Evolutionary conservation across 2,797 vertebrate species (phyloP), one percentile per base, ranked within the genome.

Genomic region (Danio jaintianensis): DNA sequence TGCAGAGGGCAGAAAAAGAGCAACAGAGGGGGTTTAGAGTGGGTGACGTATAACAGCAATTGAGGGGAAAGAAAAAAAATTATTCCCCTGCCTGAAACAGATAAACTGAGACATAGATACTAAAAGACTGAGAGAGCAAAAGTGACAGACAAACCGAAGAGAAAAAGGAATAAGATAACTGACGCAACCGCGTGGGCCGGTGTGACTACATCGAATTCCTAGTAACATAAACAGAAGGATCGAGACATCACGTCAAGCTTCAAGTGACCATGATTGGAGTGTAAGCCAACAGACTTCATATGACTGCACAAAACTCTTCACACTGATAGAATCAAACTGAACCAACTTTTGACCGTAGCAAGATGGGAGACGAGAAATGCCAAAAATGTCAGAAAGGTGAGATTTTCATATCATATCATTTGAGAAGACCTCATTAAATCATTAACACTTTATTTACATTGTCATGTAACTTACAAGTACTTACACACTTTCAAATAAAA

Each of bases 11-110:
- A 62, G 56, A 70, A 40, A 40, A 52, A 79, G 18, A 52, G 36
- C 42, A 53, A 68, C n/a, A 62, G 76, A 62, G 67, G 67, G 76
- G 77, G 20, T 72, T 71, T 52, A 29, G 4, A 29, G 56, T 62
- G 18, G 15, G 69, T 79, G 68, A 72, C 48, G 15, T n/a, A 15
- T 43, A 67, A 67, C 29, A 78, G 18, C 5, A 7, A 69, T 4
- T 4, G 22, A 75, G 50, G 63, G 73, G 58, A 64, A 75, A 64
- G 13, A 56, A 36, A 55, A 61, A 52, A 72, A 56, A 18, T 15
- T 0, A 48, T 61, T 79, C 53, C 75, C 13, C 16, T 77, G 11
- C 22, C 29, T 43, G 66, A 18, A 20, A 56, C 18, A 6, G 36
- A 22, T 52, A 8, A 70, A 78, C 13, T 29, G n/a, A 59, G 29